A percentile compares a stretch with the other conserved stretches of the same genome.
phyloP scores from a whole-genome alignment of 2,888 invertebrate species.

The Sicus ferrugineus region DNA sequence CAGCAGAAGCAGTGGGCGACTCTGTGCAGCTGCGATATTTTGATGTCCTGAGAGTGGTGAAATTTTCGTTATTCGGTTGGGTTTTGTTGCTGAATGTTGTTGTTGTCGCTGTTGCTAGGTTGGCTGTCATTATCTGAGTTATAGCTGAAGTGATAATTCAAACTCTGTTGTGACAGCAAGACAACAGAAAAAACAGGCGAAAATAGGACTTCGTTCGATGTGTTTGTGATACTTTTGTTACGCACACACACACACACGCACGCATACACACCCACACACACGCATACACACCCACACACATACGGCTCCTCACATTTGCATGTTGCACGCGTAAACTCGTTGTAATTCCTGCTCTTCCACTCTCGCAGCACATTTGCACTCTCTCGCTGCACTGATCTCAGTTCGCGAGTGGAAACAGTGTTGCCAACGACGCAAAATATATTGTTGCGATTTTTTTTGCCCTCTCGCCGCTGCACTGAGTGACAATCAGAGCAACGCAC shows the following conservation, averaged over 20 bases:
- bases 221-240: slow-evolving; percentile 4
- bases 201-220: not conserved
- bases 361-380: too few species aligned
- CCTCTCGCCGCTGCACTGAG: not conserved
- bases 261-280: not conserved
- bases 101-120: not conserved
- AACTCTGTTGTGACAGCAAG: not conserved
- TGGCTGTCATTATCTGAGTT: slow-evolving; percentile 6
- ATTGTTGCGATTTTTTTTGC: not conserved
- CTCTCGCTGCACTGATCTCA: not conserved
- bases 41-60: not conserved
- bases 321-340: not conserved
- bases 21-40: not conserved
- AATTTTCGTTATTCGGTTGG: not conserved
- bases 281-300: not conserved
- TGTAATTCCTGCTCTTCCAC: too few species aligned
- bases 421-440: not conserved
- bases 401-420: not conserved
- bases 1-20: too few species aligned
- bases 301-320: slow-evolving; percentile 7
- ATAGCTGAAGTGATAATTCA: slow-evolving; percentile 19
- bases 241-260: slow-evolving; percentile 6
- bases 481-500: not conserved
- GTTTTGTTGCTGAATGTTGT: not conserved
- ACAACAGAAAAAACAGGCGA: not conserved